Conservation (phyloP, 2,888 invertebrate genomes). For the Theretra japonica region DNA sequence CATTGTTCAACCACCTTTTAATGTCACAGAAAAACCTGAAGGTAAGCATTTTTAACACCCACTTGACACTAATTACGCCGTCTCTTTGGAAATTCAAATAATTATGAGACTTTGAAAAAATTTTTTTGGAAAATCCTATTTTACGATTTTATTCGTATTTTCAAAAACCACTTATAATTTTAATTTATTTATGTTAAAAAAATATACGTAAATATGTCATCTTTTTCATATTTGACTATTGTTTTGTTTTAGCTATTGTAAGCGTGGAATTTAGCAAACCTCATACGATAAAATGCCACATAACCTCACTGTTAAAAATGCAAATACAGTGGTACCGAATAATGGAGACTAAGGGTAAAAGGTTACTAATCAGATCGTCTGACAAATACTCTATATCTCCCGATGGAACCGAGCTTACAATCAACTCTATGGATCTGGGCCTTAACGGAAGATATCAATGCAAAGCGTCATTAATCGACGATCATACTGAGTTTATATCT, state of each 20-base stretch:
- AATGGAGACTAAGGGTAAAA: neutral
- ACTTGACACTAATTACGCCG: neutral
- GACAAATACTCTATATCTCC: constrained; percentile 7
- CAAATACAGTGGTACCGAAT: neutral
- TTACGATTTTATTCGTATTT: no score
- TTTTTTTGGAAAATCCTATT: no score
- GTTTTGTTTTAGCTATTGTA: neutral
- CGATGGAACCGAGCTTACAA: constrained; percentile 14
- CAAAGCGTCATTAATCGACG: neutral
- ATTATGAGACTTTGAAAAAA: no score
- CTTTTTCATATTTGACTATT: no score
- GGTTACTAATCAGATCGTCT: neutral
- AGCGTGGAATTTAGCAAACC: neutral
- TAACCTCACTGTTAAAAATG: neutral
- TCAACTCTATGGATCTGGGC: neutral
- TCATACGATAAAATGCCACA: neutral
- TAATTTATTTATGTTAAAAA: no score
- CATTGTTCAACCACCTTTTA: constrained; percentile 4
- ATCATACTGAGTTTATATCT: neutral
- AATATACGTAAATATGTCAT: no score
- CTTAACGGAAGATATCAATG: constrained; percentile 9
- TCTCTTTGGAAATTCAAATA: neutral
- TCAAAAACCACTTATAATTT: no score
- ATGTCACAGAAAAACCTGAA: constrained; percentile 11
- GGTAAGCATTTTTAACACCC: neutral